Percentiles rank a stretch among this genome's conserved stretches.
Conservation (phyloP, 2,797 vertebrate genomes). For the Coluber constrictor region DNA sequence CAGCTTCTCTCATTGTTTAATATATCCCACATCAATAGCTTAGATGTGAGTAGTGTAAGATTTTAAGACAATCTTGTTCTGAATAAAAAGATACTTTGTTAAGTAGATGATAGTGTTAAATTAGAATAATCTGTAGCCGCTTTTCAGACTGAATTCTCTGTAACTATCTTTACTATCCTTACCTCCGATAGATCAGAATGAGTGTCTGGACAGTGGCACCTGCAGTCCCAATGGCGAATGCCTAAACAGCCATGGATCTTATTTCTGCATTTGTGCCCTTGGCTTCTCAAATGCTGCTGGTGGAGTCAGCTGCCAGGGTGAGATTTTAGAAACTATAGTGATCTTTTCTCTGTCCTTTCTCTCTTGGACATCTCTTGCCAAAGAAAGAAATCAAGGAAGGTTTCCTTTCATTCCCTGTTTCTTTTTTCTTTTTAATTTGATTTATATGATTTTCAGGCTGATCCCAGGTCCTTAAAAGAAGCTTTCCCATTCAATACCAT, state of each 20-base stretch:
- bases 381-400: not conserved
- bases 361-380: not conserved
- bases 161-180: constrained; percentile 33
- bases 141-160: not conserved
- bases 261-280: constrained; percentile 78
- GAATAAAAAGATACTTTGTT: not conserved
- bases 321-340: constrained; percentile 29
- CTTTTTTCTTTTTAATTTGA: not conserved
- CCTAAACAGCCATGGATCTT: constrained; percentile 82
- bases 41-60: not conserved
- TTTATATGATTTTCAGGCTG: not conserved
- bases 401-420: not conserved
- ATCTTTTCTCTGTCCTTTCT: not conserved
- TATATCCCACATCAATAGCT: not conserved
- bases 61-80: not conserved
- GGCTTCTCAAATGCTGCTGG: constrained; percentile 71
- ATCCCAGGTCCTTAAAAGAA: not conserved
- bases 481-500: not conserved
- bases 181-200: constrained; percentile 74
- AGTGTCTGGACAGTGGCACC: constrained; percentile 74
- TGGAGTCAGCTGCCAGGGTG: constrained; percentile 78
- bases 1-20: not conserved
- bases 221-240: constrained; percentile 81
- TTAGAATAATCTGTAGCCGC: not conserved
- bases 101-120: not conserved